These are phyloP conservation scores for Cassiopea andromeda DNA, from an alignment of 30 jellyfish, hydroid and myxozoan genomes.

Conservation along the genomic window DNA sequence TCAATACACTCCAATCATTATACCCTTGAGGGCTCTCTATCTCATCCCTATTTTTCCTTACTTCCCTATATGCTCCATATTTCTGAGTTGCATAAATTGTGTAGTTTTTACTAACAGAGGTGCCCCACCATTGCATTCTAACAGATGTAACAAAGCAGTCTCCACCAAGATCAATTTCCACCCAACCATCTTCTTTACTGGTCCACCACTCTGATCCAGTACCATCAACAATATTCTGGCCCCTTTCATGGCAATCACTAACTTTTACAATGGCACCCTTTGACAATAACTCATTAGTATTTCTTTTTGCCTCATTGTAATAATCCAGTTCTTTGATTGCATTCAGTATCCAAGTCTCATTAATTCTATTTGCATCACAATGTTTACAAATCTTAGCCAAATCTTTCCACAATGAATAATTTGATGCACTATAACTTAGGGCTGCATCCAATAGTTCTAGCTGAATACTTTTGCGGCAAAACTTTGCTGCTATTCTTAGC, in stretches of 20 bases:
- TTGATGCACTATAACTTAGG: not conserved
- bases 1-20: slow-evolving; percentile 41
- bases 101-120: slow-evolving; percentile 29
- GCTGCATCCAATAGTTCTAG: slow-evolving; percentile 21
- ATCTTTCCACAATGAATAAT: slow-evolving; percentile 34
- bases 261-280: not conserved
- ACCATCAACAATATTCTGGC: slow-evolving; percentile 28
- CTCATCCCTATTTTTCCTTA: not conserved
- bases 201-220: slow-evolving; percentile 62
- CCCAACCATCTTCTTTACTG: slow-evolving; percentile 27
- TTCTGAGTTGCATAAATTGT: slow-evolving; percentile 21
- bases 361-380: not conserved
- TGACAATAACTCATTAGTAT: not conserved
- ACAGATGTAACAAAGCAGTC: slow-evolving; percentile 13
- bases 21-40: slow-evolving; percentile 7
- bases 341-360: not conserved
- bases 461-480: not conserved
- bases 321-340: not conserved
- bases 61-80: not conserved
- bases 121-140: slow-evolving; percentile 71
- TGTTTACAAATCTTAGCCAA: slow-evolving; percentile 12
- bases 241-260: slow-evolving; percentile 30
- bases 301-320: not conserved
- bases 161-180: slow-evolving; percentile 42
- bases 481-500: slow-evolving; percentile 21